A percentile compares a stretch with the other conserved stretches of the same genome.
These are phyloP conservation scores for Zaprionus gabonicus DNA, from an alignment of 1,140 invertebrate species.

Conservation along the genomic window DNA sequence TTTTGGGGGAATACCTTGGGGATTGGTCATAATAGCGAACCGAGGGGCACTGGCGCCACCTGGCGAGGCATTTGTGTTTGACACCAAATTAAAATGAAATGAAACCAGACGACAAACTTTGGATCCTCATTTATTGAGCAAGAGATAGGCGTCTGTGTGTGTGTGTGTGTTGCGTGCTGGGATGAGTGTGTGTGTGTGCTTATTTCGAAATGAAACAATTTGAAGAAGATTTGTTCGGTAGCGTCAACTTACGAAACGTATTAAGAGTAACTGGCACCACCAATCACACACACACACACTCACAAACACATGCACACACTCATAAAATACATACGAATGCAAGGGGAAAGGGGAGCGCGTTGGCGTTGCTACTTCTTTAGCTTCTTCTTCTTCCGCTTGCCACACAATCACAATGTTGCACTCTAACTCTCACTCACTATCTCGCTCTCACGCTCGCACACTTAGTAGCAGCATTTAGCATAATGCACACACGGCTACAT, in stretches of 20 bases:
- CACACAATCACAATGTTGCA: slow-evolving; percentile 63
- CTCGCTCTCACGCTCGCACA: slow-evolving; percentile 55
- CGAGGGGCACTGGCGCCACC: slow-evolving; percentile 39
- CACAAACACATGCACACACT: neutral
- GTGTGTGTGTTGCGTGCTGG: neutral
- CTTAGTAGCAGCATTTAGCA: slow-evolving; percentile 55
- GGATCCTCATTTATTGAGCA: slow-evolving; percentile 52
- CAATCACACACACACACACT: neutral
- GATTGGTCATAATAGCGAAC: slow-evolving; percentile 55
- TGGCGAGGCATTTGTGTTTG: slow-evolving; percentile 25
- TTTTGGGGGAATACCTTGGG: slow-evolving; percentile 73
- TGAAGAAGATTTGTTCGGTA: slow-evolving; percentile 40
- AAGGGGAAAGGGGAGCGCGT: slow-evolving; percentile 47
- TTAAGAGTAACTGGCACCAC: slow-evolving; percentile 44
- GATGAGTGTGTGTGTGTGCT: slow-evolving; percentile 19
- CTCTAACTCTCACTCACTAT: slow-evolving; percentile 57
- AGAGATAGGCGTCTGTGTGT: slow-evolving; percentile 24
- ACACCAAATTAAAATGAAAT: slow-evolving; percentile 29
- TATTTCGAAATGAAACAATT: slow-evolving; percentile 50
- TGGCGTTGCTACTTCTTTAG: slow-evolving; percentile 46
- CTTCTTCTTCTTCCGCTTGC: slow-evolving; percentile 53
- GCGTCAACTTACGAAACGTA: slow-evolving; percentile 51
- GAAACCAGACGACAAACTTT: slow-evolving; percentile 26
- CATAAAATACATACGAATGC: slow-evolving; percentile 30
- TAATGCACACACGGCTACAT: slow-evolving; percentile 60